Conservation (phyloP, 2,113 vertebrate species). For the Anoplopoma fimbria region DNA sequence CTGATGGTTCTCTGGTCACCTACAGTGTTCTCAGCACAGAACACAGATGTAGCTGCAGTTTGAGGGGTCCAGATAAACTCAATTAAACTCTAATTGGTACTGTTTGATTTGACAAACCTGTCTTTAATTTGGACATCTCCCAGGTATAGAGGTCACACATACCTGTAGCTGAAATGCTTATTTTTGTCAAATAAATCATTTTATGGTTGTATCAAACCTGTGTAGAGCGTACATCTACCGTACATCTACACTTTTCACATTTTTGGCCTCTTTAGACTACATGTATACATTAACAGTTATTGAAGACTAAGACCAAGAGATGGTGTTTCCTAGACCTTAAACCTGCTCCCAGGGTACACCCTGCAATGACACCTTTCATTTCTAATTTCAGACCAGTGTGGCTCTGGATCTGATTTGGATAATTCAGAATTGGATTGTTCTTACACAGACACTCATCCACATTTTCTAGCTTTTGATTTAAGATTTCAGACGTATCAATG, state of each 20-base stretch:
- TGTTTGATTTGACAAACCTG: background rate
- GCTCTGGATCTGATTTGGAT: background rate
- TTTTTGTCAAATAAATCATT: background rate
- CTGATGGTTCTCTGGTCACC: no score
- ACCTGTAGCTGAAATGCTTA: background rate
- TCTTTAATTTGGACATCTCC: background rate
- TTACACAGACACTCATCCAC: background rate
- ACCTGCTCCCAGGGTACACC: background rate
- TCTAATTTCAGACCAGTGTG: background rate
- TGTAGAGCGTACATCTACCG: no score
- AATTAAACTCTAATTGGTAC: background rate
- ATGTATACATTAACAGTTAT: background rate
- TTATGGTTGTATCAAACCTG: background rate
- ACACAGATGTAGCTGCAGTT: background rate
- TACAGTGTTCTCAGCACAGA: background rate
- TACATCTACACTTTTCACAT: background rate
- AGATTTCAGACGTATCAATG: no score
- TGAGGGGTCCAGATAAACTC: background rate
- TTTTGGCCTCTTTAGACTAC: background rate
- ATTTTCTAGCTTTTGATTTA: background rate
- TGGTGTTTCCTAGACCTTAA: background rate
- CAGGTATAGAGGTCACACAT: background rate
- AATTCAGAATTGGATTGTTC: background rate
- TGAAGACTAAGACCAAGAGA: background rate
- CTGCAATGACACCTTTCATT: background rate